These are phyloP conservation scores for Galerucella pusilla DNA, from an alignment of 2,888 invertebrate genomes.

Conservation along the genomic window DNA sequence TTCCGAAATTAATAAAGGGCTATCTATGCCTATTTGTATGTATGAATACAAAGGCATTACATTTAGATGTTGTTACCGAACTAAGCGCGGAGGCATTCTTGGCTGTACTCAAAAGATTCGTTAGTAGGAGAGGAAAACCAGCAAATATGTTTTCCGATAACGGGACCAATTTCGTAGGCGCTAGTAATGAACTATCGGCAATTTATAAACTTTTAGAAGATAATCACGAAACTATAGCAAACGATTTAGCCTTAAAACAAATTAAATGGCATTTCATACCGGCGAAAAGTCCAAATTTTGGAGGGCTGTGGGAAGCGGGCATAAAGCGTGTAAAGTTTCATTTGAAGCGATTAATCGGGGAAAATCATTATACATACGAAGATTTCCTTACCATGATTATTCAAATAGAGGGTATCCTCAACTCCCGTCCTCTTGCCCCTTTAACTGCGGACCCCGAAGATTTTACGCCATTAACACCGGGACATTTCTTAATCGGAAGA, in stretches of 20 bases:
- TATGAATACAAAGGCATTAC: conserved; percentile 4
- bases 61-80: background rate
- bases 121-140: background rate
- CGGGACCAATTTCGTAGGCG: conserved; percentile 6
- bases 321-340: background rate
- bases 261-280: conserved; percentile 11
- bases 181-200: background rate
- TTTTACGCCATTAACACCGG: background rate
- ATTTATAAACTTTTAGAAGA: background rate
- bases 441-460: background rate
- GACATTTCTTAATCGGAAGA: background rate
- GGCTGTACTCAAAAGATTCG: background rate
- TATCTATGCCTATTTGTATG: background rate
- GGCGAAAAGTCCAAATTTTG: conserved; percentile 5
- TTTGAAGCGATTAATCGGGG: background rate
- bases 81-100: background rate
- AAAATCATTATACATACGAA: background rate
- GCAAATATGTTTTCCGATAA: background rate
- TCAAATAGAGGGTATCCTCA: conserved; percentile 1
- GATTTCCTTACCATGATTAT: background rate
- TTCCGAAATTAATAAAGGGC: background rate
- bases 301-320: background rate
- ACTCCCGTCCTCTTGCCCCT: conserved; percentile 4
- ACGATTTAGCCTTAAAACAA: background rate
- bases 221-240: background rate